phyloP scores from a whole-genome alignment of 2,888 invertebrate genomes.

The Metalampra italica region DNA sequence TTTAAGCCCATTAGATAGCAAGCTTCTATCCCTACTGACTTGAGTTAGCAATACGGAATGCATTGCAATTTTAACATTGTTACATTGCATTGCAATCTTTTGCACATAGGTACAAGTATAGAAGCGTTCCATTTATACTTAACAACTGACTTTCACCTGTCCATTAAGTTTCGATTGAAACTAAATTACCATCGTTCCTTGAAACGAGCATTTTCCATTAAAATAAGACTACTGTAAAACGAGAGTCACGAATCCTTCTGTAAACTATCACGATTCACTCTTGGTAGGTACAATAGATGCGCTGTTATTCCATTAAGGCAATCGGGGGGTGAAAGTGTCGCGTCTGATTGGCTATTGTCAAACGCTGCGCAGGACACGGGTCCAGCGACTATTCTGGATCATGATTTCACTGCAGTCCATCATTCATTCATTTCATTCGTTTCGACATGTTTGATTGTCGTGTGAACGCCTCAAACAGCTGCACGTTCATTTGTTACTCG shows the following conservation, averaged over 20 bases:
- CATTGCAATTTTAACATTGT: slow-evolving; percentile 30
- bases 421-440: slow-evolving; percentile 33
- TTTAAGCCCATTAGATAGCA: slow-evolving; percentile 16
- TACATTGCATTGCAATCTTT: slow-evolving; percentile 26
- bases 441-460: slow-evolving; percentile 59
- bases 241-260: slow-evolving; percentile 69
- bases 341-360: slow-evolving; percentile 10
- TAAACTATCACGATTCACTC: slow-evolving; percentile 67
- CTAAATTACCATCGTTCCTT: slow-evolving; percentile 57
- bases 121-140: slow-evolving; percentile 38
- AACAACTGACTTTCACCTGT: slow-evolving; percentile 55
- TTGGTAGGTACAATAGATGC: slow-evolving; percentile 63
- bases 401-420: slow-evolving; percentile 55
- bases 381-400: slow-evolving; percentile 52
- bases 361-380: slow-evolving; percentile 12
- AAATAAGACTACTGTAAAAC: slow-evolving; percentile 63
- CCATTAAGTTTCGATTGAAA: slow-evolving; percentile 54
- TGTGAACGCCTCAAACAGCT: slow-evolving; percentile 49
- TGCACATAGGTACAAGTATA: slow-evolving; percentile 19
- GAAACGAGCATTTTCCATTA: slow-evolving; percentile 61
- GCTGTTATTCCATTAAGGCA: slow-evolving; percentile 66
- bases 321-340: slow-evolving; percentile 65
- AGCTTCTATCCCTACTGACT: slow-evolving; percentile 4
- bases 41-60: slow-evolving; percentile 16
- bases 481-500: slow-evolving; percentile 58